These are phyloP conservation scores for Probaryconus sp. DNA, from an alignment of 1,140 invertebrate species.

Conservation along the genomic window DNA sequence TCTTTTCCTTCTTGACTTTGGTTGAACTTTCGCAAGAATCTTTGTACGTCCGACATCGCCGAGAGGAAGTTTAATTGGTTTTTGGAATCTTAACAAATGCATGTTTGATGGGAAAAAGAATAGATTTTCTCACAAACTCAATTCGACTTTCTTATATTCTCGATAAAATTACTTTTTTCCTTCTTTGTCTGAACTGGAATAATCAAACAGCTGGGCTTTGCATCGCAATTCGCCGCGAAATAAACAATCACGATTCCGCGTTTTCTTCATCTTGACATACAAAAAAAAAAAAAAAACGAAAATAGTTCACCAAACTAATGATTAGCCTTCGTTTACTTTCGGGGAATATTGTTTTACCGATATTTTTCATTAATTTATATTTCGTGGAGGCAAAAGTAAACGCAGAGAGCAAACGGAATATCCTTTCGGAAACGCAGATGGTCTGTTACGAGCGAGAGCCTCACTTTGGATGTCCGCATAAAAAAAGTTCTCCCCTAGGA, in stretches of 20 bases:
- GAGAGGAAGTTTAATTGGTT: conserved; percentile 64
- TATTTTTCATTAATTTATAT: too few relatives aligned
- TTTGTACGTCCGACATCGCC: conserved; percentile 57
- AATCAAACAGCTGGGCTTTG: conserved; percentile 18
- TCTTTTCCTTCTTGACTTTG: conserved; percentile 57
- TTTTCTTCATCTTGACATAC: too few relatives aligned
- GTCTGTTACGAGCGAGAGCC: conserved; percentile 44
- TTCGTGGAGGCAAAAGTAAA: too few relatives aligned
- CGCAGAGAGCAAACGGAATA: too few relatives aligned
- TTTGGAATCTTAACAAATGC: conserved; percentile 62
- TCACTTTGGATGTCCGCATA: conserved; percentile 56
- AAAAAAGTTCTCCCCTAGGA: conserved; percentile 51
- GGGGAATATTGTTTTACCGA: too few relatives aligned
- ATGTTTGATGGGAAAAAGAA: conserved; percentile 63
- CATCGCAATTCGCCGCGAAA: conserved; percentile 33
- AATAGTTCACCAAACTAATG: too few relatives aligned
- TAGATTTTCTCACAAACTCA: conserved; percentile 60
- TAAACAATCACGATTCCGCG: neutral
- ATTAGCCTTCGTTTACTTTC: too few relatives aligned
- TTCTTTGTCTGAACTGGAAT: conserved; percentile 19
- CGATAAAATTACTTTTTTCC: conserved; percentile 57
- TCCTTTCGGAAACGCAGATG: conserved; percentile 62
- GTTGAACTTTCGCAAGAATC: conserved; percentile 60
- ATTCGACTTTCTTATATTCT: conserved; percentile 60
- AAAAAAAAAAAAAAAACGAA: too few relatives aligned